phyloP scores from a whole-genome alignment of 2,797 vertebrate genomes.

The Neoniphon sammara region DNA sequence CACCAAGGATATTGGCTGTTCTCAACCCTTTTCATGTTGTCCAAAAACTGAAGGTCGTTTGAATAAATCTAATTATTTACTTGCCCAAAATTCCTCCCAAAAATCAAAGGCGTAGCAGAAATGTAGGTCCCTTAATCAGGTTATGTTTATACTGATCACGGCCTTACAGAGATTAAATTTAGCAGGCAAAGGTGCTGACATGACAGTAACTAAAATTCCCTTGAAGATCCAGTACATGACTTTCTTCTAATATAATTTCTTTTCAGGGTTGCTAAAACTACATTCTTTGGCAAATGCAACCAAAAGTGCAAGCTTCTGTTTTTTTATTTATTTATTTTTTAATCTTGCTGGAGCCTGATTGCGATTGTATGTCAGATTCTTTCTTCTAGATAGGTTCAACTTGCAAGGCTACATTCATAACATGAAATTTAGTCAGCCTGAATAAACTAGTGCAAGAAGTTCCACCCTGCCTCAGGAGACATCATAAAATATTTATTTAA shows the following conservation, averaged over 20 bases:
- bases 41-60: constrained; percentile 9
- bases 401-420: neutral
- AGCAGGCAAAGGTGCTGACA: constrained; percentile 2
- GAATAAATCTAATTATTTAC: constrained; percentile 47
- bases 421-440: neutral
- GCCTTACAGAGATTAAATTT: constrained; percentile 50
- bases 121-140: constrained; percentile 53
- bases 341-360: too few relatives aligned
- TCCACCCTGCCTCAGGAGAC: constrained; percentile 26
- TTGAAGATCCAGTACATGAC: constrained; percentile 42
- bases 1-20: neutral
- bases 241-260: neutral
- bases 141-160: constrained; percentile 54
- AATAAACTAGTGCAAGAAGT: constrained; percentile 18
- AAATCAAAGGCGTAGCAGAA: constrained; percentile 35
- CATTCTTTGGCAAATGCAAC: neutral
- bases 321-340: too few relatives aligned
- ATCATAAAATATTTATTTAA: constrained; percentile 3
- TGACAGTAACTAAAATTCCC: constrained; percentile 57
- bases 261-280: constrained; percentile 8
- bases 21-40: constrained; percentile 19
- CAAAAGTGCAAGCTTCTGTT: constrained; percentile 1
- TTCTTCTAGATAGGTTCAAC: neutral
- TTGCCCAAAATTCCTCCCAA: neutral
- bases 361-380: constrained; percentile 7